Base-by-base conservation (phyloP, 2,888 invertebrate genomes). In the Fragum sueziense region DNA sequence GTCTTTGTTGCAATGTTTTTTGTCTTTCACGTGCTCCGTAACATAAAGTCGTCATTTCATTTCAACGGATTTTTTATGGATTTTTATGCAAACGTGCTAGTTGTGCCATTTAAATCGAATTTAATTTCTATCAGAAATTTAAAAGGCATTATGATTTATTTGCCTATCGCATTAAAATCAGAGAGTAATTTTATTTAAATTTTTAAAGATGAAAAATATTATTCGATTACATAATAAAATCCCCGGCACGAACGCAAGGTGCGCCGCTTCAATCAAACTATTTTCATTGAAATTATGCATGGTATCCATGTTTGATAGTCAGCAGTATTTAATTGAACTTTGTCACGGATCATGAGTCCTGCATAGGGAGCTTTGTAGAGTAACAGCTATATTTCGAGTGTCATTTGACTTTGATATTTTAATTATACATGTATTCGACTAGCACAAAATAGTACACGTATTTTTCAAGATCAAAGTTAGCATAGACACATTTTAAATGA, bases 151-250 rank as follows among this genome's bases (percentile, higher is more conserved):
- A 33, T 33, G 17, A 11, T 61, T 33, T 61, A 61, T 61, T 61
- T 61, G 61, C 61, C 17, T 33, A 61, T 61, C 61, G 61, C 34
- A 61, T 61, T 61, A 61, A 61, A 61, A 61, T 61, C 61, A n/a
- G 33, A 61, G 33, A 1, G 20, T 17, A 29, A 33, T 61, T 61
- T 61, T 31, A 33, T 20, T 61, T 2, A 29, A 29, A n/a, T 31
- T 20, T 33, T 20, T 33, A 17, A n/a, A 31, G 1, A 31, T 61
- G 61, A 61, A 61, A 14, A 17, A 31, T 31, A 33, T 61, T 34
- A n/a, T 33, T 33, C n/a, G 61, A 33, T 61, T 33, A 61, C 31
- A 61, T 61, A 61, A 61, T 61, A 61, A 61, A 61, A 61, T 33
- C 2, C 33, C 31, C 7, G 14, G n/a, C 33, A 33, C 31, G 47